These are phyloP conservation scores for Stenopsyche tienmushanensis DNA, from an alignment of 1,140 invertebrate genomes.

Conservation along the genomic window DNA sequence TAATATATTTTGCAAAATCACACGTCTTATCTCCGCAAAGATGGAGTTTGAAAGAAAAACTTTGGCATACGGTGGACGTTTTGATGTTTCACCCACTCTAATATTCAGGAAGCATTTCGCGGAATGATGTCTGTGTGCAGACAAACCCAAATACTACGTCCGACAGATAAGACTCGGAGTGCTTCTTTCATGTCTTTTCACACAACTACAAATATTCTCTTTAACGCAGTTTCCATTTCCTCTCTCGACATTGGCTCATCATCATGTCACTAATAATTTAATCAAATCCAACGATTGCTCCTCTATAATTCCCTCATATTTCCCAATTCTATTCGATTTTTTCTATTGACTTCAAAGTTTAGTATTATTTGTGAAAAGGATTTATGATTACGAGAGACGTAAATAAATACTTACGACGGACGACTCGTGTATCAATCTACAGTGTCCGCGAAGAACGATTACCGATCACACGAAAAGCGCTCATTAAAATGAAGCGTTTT, in stretches of 20 bases:
- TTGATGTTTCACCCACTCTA: not conserved
- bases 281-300: not conserved
- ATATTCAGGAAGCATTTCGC: conserved; percentile 21
- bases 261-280: not conserved
- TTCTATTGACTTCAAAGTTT: too few relatives aligned
- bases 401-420: too few relatives aligned
- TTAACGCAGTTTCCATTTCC: not conserved
- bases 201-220: too few relatives aligned
- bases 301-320: too few relatives aligned
- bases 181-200: conserved; percentile 36
- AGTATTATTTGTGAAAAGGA: too few relatives aligned
- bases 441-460: too few relatives aligned
- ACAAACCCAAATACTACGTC: conserved; percentile 16
- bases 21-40: conserved; percentile 13
- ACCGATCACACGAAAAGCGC: too few relatives aligned
- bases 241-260: conserved; percentile 15
- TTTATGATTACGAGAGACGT: too few relatives aligned
- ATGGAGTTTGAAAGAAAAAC: not conserved
- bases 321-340: too few relatives aligned
- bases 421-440: too few relatives aligned
- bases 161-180: conserved; percentile 23
- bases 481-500: too few relatives aligned
- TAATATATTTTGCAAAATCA: conserved; percentile 10
- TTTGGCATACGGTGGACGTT: not conserved
- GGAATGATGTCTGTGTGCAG: conserved; percentile 13